A percentile compares a stretch with the other conserved stretches of the same genome.
Evolutionary conservation across 2,113 vertebrate genomes (phyloP).

Genomic region (Colinus virginianus): DNA sequence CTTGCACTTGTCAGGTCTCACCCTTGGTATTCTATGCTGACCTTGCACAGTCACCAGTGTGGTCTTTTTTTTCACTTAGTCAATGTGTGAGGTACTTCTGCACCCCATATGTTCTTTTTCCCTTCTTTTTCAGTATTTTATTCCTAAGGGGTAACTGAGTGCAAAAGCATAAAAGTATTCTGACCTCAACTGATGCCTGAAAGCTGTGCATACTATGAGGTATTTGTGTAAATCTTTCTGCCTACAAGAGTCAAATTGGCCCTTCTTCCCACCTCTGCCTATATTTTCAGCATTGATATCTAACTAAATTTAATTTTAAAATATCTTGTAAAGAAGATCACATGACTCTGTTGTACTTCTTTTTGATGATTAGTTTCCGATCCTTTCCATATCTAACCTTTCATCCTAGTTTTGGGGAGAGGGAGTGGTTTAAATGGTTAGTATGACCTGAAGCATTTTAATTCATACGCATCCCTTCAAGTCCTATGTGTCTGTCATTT

Average conservation of each 20-base stretch:
- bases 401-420: neutral
- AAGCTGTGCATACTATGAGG: neutral
- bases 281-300: neutral
- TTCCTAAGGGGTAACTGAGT: neutral
- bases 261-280: neutral
- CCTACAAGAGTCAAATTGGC: neutral
- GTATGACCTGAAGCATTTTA: neutral
- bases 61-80: neutral
- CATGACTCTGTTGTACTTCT: neutral
- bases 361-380: neutral
- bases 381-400: neutral
- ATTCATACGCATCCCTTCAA: neutral
- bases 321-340: neutral
- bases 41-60: neutral
- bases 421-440: neutral
- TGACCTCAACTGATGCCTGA: neutral
- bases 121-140: neutral
- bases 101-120: accelerated
- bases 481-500: neutral
- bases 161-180: neutral
- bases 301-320: neutral
- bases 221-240: neutral
- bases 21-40: neutral
- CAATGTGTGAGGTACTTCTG: neutral
- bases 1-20: neutral